Evolutionary conservation across 2,888 invertebrate species (phyloP).

Genomic region (Cremastinae sp.): DNA sequence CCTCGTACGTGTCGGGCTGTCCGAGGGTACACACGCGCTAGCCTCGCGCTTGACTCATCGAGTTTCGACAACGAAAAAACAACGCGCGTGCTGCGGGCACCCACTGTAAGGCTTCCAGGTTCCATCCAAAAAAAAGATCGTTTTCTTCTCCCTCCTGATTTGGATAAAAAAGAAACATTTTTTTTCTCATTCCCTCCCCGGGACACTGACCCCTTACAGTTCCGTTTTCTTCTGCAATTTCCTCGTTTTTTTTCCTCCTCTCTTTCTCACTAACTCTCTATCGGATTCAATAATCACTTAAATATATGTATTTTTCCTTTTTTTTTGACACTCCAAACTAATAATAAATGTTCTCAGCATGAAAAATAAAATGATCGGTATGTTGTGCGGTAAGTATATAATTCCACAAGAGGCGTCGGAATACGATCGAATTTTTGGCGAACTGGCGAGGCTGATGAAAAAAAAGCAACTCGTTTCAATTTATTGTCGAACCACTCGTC

Average conservation of each 20-base stretch:
- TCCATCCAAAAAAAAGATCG: slow-evolving; percentile 57
- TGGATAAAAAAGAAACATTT: too few relatives aligned
- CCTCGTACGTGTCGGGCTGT: slow-evolving; percentile 23
- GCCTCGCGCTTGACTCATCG: slow-evolving; percentile 50
- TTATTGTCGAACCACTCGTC: slow-evolving; percentile 32
- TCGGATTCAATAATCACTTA: too few relatives aligned
- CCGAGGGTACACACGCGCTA: slow-evolving; percentile 21
- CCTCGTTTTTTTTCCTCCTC: slow-evolving; percentile 4
- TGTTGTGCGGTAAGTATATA: too few relatives aligned
- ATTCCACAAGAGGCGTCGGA: neutral
- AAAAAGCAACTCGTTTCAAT: slow-evolving; percentile 16
- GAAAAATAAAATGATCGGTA: neutral
- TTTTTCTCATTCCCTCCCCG: slow-evolving; percentile 30
- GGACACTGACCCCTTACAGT: slow-evolving; percentile 64
- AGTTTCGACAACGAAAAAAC: slow-evolving; percentile 57
- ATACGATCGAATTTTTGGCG: slow-evolving; percentile 41
- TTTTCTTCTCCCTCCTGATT: too few relatives aligned
- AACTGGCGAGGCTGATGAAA: slow-evolving; percentile 37
- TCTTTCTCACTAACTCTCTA: slow-evolving; percentile 30
- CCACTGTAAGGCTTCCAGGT: slow-evolving; percentile 62
- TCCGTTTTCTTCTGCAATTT: slow-evolving; percentile 49
- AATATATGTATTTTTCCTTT: too few relatives aligned
- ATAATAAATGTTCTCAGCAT: neutral
- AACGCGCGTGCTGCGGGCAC: slow-evolving; percentile 52
- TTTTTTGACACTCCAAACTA: neutral